Conservation (phyloP, 2,113 vertebrate genomes). For the Lutjanus erythropterus region DNA sequence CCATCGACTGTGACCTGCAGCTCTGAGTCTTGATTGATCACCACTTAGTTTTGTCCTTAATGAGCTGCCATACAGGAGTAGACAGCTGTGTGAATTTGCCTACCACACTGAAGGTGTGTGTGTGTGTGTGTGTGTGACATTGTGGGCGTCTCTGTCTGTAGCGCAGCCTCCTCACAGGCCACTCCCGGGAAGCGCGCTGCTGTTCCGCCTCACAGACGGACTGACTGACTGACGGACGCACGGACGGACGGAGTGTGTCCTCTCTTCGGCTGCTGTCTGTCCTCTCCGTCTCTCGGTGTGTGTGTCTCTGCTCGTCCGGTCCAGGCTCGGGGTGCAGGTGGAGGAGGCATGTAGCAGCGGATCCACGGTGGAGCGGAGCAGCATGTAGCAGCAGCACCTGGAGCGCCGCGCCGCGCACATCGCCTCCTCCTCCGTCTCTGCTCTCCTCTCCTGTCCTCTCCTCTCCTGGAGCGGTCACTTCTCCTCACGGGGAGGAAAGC, state of each 20-base stretch:
- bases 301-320: background rate
- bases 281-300: conserved; percentile 1
- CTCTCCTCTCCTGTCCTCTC: conserved; percentile 25
- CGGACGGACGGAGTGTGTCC: conserved; percentile 31
- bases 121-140: conserved; percentile 15
- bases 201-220: conserved; percentile 52
- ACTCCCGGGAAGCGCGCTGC: conserved; percentile 84
- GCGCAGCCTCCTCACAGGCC: conserved; percentile 72
- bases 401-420: conserved; percentile 55
- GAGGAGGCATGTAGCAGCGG: conserved; percentile 59
- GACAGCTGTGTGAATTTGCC: background rate
- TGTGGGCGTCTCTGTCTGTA: conserved; percentile 65
- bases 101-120: conserved; percentile 8
- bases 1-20: background rate
- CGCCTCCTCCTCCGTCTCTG: conserved; percentile 37
- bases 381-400: conserved; percentile 83
- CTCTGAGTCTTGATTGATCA: background rate
- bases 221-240: conserved; percentile 36
- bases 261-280: conserved; percentile 33
- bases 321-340: conserved; percentile 12
- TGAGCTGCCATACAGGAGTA: conserved; percentile 15
- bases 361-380: conserved; percentile 43
- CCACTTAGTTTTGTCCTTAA: background rate
- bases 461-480: conserved; percentile 22
- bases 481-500: background rate